These are phyloP conservation scores for Nothocercus julius DNA, from an alignment of 2,113 vertebrate species.

Conservation along the genomic window DNA sequence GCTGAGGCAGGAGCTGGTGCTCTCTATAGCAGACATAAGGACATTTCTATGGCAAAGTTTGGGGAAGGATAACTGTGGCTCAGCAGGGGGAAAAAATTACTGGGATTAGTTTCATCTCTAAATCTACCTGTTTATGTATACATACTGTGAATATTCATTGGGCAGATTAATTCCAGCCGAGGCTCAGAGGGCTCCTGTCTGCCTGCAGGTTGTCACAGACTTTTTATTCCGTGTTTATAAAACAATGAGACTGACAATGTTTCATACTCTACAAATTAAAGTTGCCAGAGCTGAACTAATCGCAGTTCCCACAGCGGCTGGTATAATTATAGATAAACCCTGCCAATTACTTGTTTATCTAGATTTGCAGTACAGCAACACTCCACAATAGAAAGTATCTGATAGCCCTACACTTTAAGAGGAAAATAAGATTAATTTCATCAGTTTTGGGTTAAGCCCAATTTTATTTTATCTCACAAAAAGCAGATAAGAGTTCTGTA, in stretches of 20 bases:
- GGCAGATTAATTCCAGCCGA: slow-evolving; percentile 12
- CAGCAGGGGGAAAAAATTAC: background rate
- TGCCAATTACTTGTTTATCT: slow-evolving; percentile 67
- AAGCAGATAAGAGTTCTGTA: background rate
- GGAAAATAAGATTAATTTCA: slow-evolving; percentile 63
- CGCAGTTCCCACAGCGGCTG: slow-evolving; percentile 47
- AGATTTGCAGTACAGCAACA: background rate
- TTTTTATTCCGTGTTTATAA: slow-evolving; percentile 23
- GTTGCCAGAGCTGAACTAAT: slow-evolving; percentile 48
- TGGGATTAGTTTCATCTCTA: slow-evolving; percentile 5
- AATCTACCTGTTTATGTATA: background rate
- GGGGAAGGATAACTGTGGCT: background rate
- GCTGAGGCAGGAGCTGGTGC: background rate
- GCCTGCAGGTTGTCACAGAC: background rate
- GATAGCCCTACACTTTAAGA: slow-evolving; percentile 28
- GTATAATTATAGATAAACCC: slow-evolving; percentile 64
- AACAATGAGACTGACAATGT: slow-evolving; percentile 41
- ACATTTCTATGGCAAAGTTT: background rate
- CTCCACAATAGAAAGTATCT: slow-evolving; percentile 2
- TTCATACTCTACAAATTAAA: slow-evolving; percentile 67
- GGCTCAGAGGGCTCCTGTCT: slow-evolving; percentile 50
- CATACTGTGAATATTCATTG: slow-evolving; percentile 16
- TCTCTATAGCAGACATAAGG: background rate
- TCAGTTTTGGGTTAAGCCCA: background rate
- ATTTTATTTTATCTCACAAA: slow-evolving; percentile 27